phyloP scores from a whole-genome alignment of 1,140 invertebrate species.

The Coenobita brevimanus region DNA sequence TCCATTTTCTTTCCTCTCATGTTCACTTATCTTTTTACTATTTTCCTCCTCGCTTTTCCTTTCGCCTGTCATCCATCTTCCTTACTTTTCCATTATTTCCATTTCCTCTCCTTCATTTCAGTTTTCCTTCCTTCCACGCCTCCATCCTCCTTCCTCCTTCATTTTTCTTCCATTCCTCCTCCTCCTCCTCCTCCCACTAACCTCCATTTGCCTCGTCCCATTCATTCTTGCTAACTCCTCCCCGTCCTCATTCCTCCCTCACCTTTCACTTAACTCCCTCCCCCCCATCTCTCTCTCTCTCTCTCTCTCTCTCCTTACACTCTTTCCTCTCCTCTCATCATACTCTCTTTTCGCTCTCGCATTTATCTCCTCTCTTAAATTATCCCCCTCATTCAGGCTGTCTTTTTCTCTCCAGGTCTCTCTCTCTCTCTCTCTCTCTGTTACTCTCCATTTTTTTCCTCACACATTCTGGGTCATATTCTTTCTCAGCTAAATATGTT shows the following conservation, averaged over 20 bases:
- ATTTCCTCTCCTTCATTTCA: neutral
- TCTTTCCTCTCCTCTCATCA: neutral
- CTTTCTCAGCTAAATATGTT: no score
- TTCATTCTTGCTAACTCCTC: no score
- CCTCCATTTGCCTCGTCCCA: no score
- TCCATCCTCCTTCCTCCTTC: neutral
- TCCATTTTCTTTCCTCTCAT: neutral
- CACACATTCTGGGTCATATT: no score
- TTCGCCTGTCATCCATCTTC: neutral
- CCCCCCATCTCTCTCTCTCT: no score
- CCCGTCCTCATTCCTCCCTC: no score
- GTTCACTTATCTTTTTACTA: neutral
- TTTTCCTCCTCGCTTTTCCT: neutral
- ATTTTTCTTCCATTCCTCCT: neutral
- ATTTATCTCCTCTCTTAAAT: neutral
- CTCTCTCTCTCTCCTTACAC: neutral
- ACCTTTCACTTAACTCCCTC: no score
- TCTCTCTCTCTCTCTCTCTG: no score
- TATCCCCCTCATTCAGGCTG: neutral
- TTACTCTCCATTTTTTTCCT: no score
- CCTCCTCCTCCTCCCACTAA: no score
- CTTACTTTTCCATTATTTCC: neutral
- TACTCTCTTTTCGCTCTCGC: neutral
- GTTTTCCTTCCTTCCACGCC: neutral
- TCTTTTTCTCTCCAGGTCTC: no score